Evolutionary conservation across 2,113 vertebrate genomes (phyloP).

Genomic region (Lonchura striata): DNA sequence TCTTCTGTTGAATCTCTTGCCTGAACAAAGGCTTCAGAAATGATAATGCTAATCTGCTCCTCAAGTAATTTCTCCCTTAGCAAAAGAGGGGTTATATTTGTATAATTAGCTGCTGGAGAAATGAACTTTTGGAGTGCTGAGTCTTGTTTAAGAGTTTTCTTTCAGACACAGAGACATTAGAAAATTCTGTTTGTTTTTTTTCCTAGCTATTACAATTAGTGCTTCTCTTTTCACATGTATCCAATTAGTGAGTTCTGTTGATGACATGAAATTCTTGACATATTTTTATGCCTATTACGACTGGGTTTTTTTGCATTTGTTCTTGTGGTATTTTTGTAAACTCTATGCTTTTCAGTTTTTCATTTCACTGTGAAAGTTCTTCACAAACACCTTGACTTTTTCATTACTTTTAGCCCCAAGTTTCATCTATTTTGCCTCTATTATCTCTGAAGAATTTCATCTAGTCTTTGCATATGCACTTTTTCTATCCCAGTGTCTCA

Average conservation of each 20-base stretch:
- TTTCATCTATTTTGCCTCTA: neutral
- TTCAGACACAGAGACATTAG: neutral
- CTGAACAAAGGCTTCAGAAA: neutral
- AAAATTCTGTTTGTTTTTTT: neutral
- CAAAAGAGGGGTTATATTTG: neutral
- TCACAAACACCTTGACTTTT: neutral
- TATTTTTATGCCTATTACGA: neutral
- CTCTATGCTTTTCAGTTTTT: neutral
- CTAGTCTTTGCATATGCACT: neutral
- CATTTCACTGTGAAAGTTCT: neutral
- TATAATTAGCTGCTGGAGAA: neutral
- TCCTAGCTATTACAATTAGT: neutral
- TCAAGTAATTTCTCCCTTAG: neutral
- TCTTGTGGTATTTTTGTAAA: neutral
- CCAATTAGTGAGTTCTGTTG: neutral
- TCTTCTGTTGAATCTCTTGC: neutral
- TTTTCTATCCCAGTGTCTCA: neutral
- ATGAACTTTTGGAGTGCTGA: neutral
- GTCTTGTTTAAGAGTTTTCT: neutral
- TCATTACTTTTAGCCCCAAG: neutral
- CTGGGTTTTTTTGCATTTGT: neutral
- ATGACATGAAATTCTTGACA: neutral
- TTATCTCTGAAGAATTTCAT: neutral
- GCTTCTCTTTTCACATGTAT: neutral
- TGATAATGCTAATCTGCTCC: neutral